Conservation (phyloP, 1,140 invertebrate species). For the Neodiprion pinetum region DNA sequence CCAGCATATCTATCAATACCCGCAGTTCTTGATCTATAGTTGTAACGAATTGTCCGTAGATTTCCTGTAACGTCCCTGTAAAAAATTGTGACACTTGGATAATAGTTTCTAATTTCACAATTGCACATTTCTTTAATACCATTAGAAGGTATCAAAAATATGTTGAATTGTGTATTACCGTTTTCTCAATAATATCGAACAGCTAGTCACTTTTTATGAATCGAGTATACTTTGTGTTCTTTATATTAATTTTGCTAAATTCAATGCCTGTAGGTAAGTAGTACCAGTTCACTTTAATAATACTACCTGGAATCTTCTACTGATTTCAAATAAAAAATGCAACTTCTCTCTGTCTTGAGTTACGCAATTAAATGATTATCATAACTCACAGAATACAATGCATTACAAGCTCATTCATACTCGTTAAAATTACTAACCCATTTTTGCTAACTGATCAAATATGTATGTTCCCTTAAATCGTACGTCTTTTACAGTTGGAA, state of each 20-base stretch:
- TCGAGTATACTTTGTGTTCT: neutral
- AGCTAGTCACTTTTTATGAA: neutral
- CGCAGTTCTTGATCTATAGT: neutral
- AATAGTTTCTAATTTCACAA: neutral
- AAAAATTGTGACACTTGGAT: constrained; percentile 11
- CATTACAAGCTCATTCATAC: neutral
- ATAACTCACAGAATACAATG: too few relatives aligned
- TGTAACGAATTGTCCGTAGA: neutral
- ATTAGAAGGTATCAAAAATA: too few relatives aligned
- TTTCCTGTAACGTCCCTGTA: neutral
- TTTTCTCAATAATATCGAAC: too few relatives aligned
- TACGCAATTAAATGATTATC: too few relatives aligned
- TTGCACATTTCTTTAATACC: too few relatives aligned
- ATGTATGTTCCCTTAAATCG: too few relatives aligned
- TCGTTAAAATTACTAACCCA: too few relatives aligned
- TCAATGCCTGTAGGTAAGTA: neutral
- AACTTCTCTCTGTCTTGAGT: too few relatives aligned
- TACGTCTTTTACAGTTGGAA: neutral
- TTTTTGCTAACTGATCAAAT: too few relatives aligned
- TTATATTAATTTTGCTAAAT: neutral
- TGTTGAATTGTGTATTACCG: too few relatives aligned
- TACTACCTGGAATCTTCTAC: neutral
- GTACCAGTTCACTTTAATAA: neutral
- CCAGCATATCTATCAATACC: too few relatives aligned
- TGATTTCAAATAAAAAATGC: too few relatives aligned